Conservation (phyloP, 1,140 invertebrate species). For the Brachionus plicatilis region DNA sequence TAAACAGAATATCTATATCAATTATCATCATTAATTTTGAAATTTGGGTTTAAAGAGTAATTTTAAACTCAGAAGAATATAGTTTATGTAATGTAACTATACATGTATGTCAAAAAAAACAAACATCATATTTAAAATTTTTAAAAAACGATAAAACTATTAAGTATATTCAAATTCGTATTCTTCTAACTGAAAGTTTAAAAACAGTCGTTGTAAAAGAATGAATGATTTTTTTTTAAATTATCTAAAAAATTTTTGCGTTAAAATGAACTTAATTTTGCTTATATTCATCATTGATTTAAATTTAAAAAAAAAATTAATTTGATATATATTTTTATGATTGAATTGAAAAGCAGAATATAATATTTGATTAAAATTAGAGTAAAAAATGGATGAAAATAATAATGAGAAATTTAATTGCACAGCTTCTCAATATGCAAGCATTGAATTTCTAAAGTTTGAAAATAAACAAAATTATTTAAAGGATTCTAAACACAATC, state of each 20-base stretch:
- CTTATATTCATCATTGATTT: not conserved
- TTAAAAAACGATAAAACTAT: not conserved
- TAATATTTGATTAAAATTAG: not conserved
- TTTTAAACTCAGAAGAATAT: not conserved
- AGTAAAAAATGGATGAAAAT: not conserved
- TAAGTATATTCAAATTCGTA: too few relatives aligned
- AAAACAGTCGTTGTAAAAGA: too few relatives aligned
- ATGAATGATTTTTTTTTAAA: not conserved
- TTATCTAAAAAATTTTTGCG: not conserved
- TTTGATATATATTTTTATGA: not conserved
- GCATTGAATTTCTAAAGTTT: not conserved
- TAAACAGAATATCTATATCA: too few relatives aligned
- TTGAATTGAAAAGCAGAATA: too few relatives aligned
- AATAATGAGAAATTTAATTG: not conserved
- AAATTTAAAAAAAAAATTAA: not conserved
- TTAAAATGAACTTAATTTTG: not conserved
- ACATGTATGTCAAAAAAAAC: not conserved
- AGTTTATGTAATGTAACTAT: not conserved
- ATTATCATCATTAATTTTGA: too few relatives aligned
- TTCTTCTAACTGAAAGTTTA: too few relatives aligned
- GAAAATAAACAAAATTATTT: too few relatives aligned
- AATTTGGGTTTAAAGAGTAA: not conserved
- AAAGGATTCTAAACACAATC: not conserved
- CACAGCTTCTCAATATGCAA: not conserved
- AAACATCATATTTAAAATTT: not conserved